Evolutionary conservation across 2,797 vertebrate species (phyloP).

Genomic region (Thamnophis elegans): DNA sequence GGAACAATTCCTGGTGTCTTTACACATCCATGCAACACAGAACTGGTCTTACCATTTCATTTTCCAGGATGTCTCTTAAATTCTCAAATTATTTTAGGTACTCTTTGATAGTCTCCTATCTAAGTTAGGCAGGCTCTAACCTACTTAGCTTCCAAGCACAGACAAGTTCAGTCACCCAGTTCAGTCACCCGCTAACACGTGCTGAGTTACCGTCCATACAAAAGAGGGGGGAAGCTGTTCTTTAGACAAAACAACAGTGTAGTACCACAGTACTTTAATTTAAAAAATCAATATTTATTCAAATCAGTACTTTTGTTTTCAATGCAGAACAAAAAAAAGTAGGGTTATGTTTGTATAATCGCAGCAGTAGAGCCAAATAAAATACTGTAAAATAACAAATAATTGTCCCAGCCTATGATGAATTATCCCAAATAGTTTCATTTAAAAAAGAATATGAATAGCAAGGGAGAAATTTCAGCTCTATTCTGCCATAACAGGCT

Average conservation of each 20-base stretch:
- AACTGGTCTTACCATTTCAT: background rate
- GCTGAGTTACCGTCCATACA: background rate
- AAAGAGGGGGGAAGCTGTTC: background rate
- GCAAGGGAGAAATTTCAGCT: background rate
- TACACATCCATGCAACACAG: background rate
- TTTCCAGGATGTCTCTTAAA: background rate
- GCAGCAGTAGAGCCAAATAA: background rate
- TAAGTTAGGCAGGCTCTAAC: background rate
- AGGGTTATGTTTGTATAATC: background rate
- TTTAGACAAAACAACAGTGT: background rate
- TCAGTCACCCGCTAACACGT: background rate
- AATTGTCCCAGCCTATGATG: background rate
- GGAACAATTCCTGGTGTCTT: background rate
- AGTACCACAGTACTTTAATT: background rate
- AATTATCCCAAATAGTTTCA: background rate
- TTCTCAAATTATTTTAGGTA: background rate
- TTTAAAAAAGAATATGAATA: background rate
- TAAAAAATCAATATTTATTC: background rate
- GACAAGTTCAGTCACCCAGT: background rate
- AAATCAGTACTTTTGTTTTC: background rate
- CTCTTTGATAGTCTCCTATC: background rate
- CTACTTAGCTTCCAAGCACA: background rate
- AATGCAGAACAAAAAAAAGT: background rate
- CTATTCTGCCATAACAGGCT: background rate
- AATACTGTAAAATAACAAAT: background rate